Conservation (phyloP, 2,113 vertebrate genomes). For the Phyllostomus discolor region DNA sequence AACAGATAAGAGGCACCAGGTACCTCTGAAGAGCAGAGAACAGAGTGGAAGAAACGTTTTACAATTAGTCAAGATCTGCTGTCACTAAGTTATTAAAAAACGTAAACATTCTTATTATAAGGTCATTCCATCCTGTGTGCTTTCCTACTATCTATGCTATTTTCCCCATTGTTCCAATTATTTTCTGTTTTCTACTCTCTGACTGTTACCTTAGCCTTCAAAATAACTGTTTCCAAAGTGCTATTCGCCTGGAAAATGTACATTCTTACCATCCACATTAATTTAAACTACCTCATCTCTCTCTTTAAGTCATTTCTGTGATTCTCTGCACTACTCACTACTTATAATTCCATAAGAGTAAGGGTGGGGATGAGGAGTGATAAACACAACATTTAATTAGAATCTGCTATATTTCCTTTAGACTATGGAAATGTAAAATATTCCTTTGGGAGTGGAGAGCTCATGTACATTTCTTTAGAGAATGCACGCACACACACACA, state of each 20-base stretch:
- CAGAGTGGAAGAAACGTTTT: background rate
- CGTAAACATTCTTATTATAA: background rate
- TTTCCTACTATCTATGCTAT: background rate
- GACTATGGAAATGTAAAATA: background rate
- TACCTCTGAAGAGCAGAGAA: background rate
- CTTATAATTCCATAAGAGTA: background rate
- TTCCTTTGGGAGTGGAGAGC: background rate
- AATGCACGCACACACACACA: background rate
- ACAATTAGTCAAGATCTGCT: conserved; percentile 10
- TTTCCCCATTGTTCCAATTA: background rate
- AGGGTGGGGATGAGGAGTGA: background rate
- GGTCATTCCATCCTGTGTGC: background rate
- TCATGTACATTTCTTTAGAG: background rate
- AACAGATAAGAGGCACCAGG: background rate
- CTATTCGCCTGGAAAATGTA: background rate
- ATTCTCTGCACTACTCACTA: background rate
- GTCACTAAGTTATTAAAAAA: conserved; percentile 6
- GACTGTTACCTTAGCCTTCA: background rate
- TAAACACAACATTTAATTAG: background rate
- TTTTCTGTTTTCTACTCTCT: conserved; percentile 7
- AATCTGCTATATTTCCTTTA: background rate
- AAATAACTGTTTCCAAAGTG: conserved; percentile 7
- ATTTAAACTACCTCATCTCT: background rate
- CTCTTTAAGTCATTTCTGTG: background rate
- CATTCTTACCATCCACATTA: background rate